Conservation (phyloP, 2,113 vertebrate species). For the Phrynosoma platyrhinos region DNA sequence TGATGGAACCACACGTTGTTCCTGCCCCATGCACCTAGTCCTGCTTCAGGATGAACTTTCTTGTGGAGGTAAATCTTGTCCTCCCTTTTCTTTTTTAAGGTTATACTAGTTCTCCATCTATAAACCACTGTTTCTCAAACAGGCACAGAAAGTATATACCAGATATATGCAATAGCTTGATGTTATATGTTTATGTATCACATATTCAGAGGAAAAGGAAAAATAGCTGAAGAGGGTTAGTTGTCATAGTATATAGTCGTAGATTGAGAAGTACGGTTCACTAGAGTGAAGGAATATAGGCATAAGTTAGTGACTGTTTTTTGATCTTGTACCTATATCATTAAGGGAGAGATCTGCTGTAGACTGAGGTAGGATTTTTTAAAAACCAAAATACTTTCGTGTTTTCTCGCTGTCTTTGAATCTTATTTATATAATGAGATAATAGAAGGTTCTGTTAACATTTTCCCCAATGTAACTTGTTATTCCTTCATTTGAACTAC, state of each 20-base stretch:
- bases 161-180: neutral
- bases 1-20: conserved; percentile 94
- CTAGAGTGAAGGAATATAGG: too few species aligned
- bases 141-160: neutral
- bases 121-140: neutral
- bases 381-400: too few species aligned
- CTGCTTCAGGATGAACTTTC: conserved; percentile 94
- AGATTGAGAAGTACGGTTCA: too few species aligned
- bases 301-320: too few species aligned
- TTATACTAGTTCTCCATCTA: neutral
- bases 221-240: neutral
- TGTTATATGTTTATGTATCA: neutral
- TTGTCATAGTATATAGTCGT: neutral
- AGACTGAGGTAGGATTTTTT: too few species aligned
- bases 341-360: too few species aligned
- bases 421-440: too few species aligned
- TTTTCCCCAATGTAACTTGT: too few species aligned
- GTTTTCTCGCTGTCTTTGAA: too few species aligned
- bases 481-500: conserved; percentile 13
- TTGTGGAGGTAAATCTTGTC: conserved; percentile 87
- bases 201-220: neutral
- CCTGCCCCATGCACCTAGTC: conserved; percentile 94
- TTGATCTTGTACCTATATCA: too few species aligned
- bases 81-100: neutral
- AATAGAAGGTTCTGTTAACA: too few species aligned